Conservation (phyloP, 2,797 vertebrate species). For the Synaphobranchus kaupii region DNA sequence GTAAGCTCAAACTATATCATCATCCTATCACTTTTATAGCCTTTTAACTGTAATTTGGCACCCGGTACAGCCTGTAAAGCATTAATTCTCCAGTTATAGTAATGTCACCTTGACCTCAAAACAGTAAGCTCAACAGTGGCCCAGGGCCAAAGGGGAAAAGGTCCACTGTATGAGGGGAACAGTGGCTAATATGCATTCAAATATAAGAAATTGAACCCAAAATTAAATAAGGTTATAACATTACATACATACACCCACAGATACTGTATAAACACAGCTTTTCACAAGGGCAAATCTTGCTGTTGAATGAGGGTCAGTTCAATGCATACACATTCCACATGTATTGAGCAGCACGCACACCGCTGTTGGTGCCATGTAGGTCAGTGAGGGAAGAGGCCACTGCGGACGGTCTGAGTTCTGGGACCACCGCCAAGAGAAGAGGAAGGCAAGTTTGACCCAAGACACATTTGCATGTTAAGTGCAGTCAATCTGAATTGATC, state of each 20-base stretch:
- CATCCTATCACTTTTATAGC: background rate
- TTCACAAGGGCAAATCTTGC: background rate
- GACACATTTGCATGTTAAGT: slow-evolving; percentile 93
- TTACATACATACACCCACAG: background rate
- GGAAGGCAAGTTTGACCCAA: slow-evolving; percentile 72
- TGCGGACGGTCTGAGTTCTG: slow-evolving; percentile 29
- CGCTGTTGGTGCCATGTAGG: background rate
- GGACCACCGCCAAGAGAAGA: slow-evolving; percentile 61
- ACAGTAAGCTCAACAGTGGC: background rate
- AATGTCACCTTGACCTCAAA: background rate
- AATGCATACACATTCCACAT: background rate
- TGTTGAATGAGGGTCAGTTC: background rate
- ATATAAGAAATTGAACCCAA: background rate
- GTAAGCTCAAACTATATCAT: background rate
- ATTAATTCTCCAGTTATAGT: background rate
- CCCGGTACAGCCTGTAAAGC: background rate
- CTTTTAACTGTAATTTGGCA: background rate
- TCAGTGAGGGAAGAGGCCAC: background rate
- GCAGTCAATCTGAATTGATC: slow-evolving; percentile 93
- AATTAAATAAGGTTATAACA: background rate
- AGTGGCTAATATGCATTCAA: background rate
- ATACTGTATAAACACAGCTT: background rate
- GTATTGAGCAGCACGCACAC: background rate
- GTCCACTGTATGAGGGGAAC: background rate
- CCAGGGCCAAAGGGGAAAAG: background rate